Percentiles rank a stretch among this genome's conserved stretches.
Evolutionary conservation across 2,888 invertebrate genomes (phyloP).

Genomic region (Eutolmus rufibarbis): DNA sequence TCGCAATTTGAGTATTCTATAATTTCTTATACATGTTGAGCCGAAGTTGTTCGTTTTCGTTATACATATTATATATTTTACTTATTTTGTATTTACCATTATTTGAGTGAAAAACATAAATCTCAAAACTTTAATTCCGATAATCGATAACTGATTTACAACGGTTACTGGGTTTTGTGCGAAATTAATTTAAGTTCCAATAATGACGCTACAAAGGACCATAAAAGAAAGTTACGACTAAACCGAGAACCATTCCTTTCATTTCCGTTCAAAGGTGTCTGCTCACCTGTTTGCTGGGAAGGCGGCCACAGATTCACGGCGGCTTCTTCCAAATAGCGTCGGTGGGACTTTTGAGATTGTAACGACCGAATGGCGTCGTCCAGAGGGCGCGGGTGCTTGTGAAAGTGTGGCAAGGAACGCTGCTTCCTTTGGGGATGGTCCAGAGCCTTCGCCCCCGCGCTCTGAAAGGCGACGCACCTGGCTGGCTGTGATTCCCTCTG

Average conservation of each 20-base stretch:
- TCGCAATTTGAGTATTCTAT: too few species aligned
- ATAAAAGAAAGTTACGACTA: not conserved
- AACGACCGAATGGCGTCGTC: constrained; percentile 84
- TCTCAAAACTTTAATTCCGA: not conserved
- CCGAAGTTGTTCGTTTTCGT: too few species aligned
- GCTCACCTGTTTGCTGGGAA: constrained; percentile 67
- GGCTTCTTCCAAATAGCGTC: constrained; percentile 76
- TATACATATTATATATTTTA: too few species aligned
- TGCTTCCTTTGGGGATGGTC: constrained; percentile 79
- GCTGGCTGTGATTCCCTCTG: constrained; percentile 85
- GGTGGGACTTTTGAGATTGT: constrained; percentile 84
- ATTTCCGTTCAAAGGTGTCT: not conserved
- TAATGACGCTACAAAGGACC: not conserved
- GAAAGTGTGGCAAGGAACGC: constrained; percentile 84
- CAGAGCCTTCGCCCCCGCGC: constrained; percentile 77
- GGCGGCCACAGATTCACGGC: constrained; percentile 83
- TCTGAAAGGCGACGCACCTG: constrained; percentile 85
- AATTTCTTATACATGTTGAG: too few species aligned
- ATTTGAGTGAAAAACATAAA: too few species aligned
- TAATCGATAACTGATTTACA: not conserved
- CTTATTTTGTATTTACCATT: too few species aligned
- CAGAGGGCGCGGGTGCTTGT: constrained; percentile 76
- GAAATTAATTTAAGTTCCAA: not conserved
- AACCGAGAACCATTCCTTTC: not conserved
- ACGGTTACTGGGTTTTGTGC: not conserved